phyloP scores from a whole-genome alignment of 2,888 invertebrate species.

The Volucella zonaria region DNA sequence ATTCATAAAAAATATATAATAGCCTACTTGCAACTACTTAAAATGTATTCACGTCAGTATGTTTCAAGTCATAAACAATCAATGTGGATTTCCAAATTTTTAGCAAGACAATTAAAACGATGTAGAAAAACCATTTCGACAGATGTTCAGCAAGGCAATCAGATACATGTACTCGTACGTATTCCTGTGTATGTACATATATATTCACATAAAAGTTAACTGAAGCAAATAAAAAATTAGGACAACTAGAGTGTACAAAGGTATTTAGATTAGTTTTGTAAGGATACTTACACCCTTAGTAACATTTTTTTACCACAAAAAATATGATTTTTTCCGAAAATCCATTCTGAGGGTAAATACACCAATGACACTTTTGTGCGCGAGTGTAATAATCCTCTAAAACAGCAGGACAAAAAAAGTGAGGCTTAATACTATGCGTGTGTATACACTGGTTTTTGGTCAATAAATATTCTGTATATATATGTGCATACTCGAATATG shows the following conservation, averaged over 20 bases:
- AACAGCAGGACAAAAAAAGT: too few species aligned
- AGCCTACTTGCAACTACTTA: too few species aligned
- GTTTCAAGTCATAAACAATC: neutral
- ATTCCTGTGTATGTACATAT: too few species aligned
- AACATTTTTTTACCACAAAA: constrained; percentile 57
- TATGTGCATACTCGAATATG: too few species aligned
- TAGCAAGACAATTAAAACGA: neutral
- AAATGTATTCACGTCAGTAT: neutral
- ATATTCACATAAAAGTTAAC: neutral
- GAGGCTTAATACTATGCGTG: too few species aligned
- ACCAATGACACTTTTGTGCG: neutral
- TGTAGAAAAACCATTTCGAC: constrained; percentile 17
- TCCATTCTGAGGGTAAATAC: neutral
- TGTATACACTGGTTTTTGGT: too few species aligned
- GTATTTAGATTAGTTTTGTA: constrained; percentile 40
- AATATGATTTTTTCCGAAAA: constrained; percentile 52
- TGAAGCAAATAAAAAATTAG: constrained; percentile 23
- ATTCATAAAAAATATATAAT: neutral
- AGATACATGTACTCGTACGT: too few species aligned
- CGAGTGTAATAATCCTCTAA: constrained; percentile 31
- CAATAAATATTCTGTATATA: too few species aligned
- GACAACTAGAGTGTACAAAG: constrained; percentile 23
- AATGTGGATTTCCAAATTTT: neutral
- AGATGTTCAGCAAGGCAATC: constrained; percentile 44
- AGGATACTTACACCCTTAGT: constrained; percentile 57